Evolutionary conservation across 23 tunicate species (phyloP).

Genomic region (Phallusia fumigata): DNA sequence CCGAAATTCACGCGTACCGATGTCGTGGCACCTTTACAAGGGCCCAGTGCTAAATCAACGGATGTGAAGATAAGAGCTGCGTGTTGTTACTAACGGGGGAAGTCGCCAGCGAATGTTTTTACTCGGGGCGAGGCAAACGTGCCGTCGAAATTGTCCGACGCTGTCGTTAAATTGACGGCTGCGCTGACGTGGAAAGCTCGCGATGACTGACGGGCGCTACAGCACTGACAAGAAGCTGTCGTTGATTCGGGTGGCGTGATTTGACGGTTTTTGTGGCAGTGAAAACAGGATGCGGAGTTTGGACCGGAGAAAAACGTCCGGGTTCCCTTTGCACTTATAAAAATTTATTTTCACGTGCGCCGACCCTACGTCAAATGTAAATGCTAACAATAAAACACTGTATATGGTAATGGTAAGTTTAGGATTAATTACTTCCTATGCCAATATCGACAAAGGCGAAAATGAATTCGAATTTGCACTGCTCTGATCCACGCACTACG

Average conservation of each 20-base stretch:
- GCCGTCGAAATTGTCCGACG: no score
- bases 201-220: not conserved
- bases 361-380: no score
- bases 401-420: no score
- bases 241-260: constrained; percentile 1
- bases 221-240: not conserved
- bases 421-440: no score
- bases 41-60: not conserved
- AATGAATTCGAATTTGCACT: no score
- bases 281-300: constrained; percentile 3
- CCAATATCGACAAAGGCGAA: no score
- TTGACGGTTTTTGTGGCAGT: not conserved
- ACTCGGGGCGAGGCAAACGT: not conserved
- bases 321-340: not conserved
- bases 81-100: not conserved
- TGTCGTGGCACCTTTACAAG: not conserved
- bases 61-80: not conserved
- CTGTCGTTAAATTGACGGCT: not conserved
- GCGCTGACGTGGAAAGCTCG: not conserved
- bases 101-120: not conserved
- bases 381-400: no score
- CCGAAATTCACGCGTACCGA: not conserved
- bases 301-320: not conserved
- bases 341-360: no score
- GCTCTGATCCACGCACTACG: no score